Evolutionary conservation across 2,888 invertebrate species (phyloP).

Genomic region (Rutpela maculata): DNA sequence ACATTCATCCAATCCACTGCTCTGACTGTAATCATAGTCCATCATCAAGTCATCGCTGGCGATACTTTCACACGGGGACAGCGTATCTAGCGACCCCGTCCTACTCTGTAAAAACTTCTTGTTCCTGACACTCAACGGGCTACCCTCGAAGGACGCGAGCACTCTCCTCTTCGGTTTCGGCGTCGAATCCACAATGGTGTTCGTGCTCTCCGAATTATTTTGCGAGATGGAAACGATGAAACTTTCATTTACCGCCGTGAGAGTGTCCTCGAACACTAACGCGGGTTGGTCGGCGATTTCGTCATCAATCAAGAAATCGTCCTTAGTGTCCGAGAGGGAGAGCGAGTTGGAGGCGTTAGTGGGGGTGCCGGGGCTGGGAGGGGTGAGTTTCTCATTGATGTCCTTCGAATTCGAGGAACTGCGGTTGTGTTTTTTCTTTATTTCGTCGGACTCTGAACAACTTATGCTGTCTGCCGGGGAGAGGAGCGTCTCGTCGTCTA

Average conservation of each 20-base stretch:
- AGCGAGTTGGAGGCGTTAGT: slow-evolving; percentile 86
- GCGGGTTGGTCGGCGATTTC: slow-evolving; percentile 95
- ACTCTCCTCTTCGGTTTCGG: slow-evolving; percentile 70
- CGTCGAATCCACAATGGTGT: slow-evolving; percentile 68
- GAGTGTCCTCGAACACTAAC: slow-evolving; percentile 83
- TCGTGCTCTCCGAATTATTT: slow-evolving; percentile 67
- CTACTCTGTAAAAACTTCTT: slow-evolving; percentile 64
- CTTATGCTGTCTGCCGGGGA: slow-evolving; percentile 89
- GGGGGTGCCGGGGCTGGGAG: slow-evolving; percentile 83
- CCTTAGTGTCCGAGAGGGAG: slow-evolving; percentile 87
- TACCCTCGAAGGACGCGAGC: slow-evolving; percentile 69
- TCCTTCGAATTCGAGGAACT: slow-evolving; percentile 75
- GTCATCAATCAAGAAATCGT: slow-evolving; percentile 90
- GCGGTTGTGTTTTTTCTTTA: slow-evolving; percentile 68
- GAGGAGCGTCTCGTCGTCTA: slow-evolving; percentile 84
- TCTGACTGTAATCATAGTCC: slow-evolving; percentile 82
- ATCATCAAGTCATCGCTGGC: slow-evolving; percentile 92
- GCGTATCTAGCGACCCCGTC: slow-evolving; percentile 85
- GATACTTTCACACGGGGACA: slow-evolving; percentile 89
- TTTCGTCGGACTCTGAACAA: slow-evolving; percentile 79
- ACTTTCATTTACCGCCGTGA: slow-evolving; percentile 63
- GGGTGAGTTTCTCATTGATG: slow-evolving; percentile 70
- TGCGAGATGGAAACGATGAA: slow-evolving; percentile 59
- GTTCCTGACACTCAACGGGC: slow-evolving; percentile 67
- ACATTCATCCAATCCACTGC: slow-evolving; percentile 76